Percentiles rank a stretch among this genome's conserved stretches.
Conservation (phyloP, 2,113 vertebrate genomes). For the Puntigrus tetrazona region DNA sequence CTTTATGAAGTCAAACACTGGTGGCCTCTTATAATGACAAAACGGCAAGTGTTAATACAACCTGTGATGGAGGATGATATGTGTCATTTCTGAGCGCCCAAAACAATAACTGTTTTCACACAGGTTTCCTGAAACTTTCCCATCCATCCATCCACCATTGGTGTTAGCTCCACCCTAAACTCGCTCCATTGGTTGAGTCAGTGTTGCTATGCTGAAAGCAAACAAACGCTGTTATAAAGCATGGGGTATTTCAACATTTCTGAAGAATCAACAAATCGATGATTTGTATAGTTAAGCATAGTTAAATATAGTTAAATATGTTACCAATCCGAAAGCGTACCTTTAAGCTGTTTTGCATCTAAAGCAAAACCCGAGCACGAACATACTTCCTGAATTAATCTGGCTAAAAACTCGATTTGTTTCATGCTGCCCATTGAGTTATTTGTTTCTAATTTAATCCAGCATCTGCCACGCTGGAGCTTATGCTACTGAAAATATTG, state of each 20-base stretch:
- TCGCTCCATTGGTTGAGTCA: not conserved
- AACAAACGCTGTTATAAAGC: not conserved
- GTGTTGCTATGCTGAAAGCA: not conserved
- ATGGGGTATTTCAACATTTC: not conserved
- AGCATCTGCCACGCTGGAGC: conserved; percentile 26
- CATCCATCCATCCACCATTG: not conserved
- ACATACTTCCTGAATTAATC: conserved; percentile 25
- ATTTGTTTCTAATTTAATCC: conserved; percentile 42
- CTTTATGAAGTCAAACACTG: not conserved
- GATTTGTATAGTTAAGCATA: not conserved
- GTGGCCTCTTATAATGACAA: not conserved
- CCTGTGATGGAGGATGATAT: not conserved
- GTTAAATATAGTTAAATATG: not conserved
- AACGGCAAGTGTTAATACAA: not conserved
- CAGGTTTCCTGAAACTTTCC: not conserved
- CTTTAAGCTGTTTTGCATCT: not conserved
- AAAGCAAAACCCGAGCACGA: not conserved
- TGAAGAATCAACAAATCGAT: not conserved
- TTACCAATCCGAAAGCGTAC: not conserved
- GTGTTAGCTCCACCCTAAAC: not conserved
- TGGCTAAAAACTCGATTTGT: conserved; percentile 34
- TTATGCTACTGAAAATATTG: conserved; percentile 32
- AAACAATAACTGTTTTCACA: not conserved
- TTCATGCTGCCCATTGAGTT: conserved; percentile 33
- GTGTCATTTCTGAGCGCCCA: not conserved